Conservation (phyloP, 1,140 invertebrate species). For the Lordiphosa stackelbergi region DNA sequence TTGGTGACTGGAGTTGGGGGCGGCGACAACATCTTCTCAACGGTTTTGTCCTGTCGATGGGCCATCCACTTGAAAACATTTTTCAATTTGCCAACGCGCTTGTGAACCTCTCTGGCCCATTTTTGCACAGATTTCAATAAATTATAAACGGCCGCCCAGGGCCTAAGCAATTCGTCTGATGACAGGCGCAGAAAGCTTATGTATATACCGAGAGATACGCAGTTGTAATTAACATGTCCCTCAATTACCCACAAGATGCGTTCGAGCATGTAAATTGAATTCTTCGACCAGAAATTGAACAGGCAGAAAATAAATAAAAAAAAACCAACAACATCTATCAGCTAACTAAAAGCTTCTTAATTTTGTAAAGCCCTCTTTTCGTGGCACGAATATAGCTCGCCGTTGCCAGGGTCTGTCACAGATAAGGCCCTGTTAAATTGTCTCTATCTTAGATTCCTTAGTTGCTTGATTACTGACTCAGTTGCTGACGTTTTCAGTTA, state of each 20-base stretch:
- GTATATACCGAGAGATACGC: slow-evolving; percentile 27
- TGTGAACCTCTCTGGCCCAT: slow-evolving; percentile 1
- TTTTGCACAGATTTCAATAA: slow-evolving; percentile 59
- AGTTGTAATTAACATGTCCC: slow-evolving; percentile 42
- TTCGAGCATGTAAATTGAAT: slow-evolving; percentile 9
- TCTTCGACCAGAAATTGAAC: slow-evolving; percentile 2
- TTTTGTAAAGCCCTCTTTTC: too few species aligned
- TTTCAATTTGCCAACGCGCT: slow-evolving; percentile 49
- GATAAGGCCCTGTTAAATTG: too few species aligned
- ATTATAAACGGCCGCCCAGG: slow-evolving; percentile 55
- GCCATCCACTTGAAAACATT: slow-evolving; percentile 46
- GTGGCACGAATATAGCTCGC: too few species aligned
- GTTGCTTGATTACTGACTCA: too few species aligned
- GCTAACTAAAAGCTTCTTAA: too few species aligned
- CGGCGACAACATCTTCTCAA: slow-evolving; percentile 1
- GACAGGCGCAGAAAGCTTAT: slow-evolving; percentile 25
- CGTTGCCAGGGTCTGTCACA: too few species aligned
- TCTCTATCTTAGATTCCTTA: too few species aligned
- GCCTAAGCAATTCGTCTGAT: slow-evolving; percentile 55
- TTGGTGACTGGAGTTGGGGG: too few species aligned
- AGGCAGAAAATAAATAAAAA: too few species aligned
- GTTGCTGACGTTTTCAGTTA: too few species aligned
- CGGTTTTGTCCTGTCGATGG: slow-evolving; percentile 19
- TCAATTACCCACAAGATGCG: slow-evolving; percentile 24
- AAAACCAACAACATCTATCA: too few species aligned